Evolutionary conservation across 2,888 invertebrate genomes (phyloP), one percentile per base, ranked within the genome.

Genomic region (Tenthredo scrophulariae): DNA sequence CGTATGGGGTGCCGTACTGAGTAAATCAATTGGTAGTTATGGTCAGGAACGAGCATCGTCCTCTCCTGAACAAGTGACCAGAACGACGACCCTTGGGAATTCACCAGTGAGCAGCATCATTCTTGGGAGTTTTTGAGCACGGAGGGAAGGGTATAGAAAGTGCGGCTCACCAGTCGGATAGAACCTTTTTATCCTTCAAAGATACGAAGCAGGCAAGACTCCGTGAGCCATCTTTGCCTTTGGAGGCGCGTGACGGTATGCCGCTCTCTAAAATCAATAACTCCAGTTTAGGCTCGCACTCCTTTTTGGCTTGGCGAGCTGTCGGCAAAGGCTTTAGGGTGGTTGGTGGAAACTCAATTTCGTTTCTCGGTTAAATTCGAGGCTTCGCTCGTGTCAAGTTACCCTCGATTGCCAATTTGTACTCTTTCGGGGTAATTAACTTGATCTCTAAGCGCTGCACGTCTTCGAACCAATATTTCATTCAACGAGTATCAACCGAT

Each of bases 351-450:
- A 65, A 83, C 83, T 83, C 83, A 83, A 83, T 83, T 83, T 83
- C 83, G 50, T 83, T 83, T 67, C 83, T 46, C 83, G 67, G 83
- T 83, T 83, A 67, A 83, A 83, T 43, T 65, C 83, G 50, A 83
- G 83, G 50, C 83, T 83, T 67, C 70, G 37, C 67, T 67, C 83
- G 46, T 83, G 83, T 83, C 83, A 83, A 67, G 83, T 83, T 70
- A 83, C 83, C 65, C 67, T 67, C 70, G 83, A 83, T 83, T 83
- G 83, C 83, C 83, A 83, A 83, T 83, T 83, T 83, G 83, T 83
- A 83, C 83, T 83, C 83, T 83, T 83, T 67, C 83, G 67, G n/a
- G 10, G 83, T 83, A 83, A 83, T 83, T 83, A 83, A 83, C 83
- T 50, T 80, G 58, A 80, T 83, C 67, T 70, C 43, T 83, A 83